These are phyloP conservation scores for Coendou prehensilis DNA, from an alignment of 2,797 vertebrate genomes.

Conservation along the genomic window DNA sequence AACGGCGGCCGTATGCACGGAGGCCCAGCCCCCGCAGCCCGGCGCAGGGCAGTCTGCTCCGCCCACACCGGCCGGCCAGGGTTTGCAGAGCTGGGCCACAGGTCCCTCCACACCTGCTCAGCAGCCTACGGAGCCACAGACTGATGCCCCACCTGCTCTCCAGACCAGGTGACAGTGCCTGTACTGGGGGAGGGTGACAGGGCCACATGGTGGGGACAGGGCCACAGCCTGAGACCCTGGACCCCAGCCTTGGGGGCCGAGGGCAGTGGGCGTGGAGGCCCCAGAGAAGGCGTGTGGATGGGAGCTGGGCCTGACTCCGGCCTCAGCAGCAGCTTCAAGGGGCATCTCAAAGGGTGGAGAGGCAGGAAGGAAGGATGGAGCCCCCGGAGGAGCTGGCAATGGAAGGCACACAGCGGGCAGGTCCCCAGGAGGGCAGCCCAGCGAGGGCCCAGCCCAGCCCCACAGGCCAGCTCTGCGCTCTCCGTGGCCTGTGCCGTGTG, in stretches of 20 bases:
- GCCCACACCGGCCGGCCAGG: neutral
- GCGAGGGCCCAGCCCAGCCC: neutral
- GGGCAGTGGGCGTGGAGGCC: rapidly evolving
- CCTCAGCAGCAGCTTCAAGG: rapidly evolving
- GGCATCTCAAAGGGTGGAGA: too few relatives aligned
- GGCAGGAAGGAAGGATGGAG: neutral
- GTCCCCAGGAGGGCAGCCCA: neutral
- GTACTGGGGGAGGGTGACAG: too few relatives aligned
- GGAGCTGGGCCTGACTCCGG: neutral
- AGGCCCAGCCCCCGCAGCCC: rapidly evolving
- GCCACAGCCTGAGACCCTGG: neutral
- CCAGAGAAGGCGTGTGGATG: neutral
- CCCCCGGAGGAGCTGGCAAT: rapidly evolving
- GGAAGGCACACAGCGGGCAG: rapidly evolving
- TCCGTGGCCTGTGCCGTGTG: rapidly evolving
- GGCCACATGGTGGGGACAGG: rapidly evolving
- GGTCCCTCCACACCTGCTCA: neutral
- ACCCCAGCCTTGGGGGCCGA: neutral
- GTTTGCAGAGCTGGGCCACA: neutral
- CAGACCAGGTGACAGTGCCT: neutral
- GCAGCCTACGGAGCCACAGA: neutral
- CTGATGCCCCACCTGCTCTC: neutral
- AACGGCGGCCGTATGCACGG: rapidly evolving
- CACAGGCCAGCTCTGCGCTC: neutral
- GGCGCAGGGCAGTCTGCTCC: rapidly evolving